Conservation (phyloP, 64 coral and sea anemone genomes). For the Montipora efflorescens region DNA sequence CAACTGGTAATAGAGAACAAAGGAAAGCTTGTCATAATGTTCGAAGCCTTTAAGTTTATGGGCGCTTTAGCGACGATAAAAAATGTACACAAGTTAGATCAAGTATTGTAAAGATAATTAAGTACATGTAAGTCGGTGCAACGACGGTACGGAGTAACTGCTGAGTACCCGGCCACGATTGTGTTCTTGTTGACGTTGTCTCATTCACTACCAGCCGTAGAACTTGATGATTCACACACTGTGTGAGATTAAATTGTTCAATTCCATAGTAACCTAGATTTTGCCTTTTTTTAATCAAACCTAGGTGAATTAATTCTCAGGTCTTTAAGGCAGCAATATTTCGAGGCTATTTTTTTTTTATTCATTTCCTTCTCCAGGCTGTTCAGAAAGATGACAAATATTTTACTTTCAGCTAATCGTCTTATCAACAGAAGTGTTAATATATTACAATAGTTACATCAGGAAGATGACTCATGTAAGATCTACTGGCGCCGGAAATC, state of each 20-base stretch:
- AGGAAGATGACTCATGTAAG: background rate
- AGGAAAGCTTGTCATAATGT: no score
- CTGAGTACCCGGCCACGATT: no score
- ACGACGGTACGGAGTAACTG: no score
- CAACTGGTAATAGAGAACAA: no score
- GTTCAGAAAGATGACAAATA: background rate
- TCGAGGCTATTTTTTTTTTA: background rate
- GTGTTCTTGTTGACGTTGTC: no score
- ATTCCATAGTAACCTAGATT: background rate
- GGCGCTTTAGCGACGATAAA: no score
- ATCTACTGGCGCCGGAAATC: constrained; percentile 26
- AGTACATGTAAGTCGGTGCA: no score
- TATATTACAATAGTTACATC: background rate
- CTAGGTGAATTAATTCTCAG: background rate
- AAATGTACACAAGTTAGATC: no score
- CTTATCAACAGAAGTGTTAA: background rate
- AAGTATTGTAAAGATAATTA: no score
- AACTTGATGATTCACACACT: background rate
- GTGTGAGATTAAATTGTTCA: background rate
- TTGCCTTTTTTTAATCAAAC: no score
- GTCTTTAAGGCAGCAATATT: background rate
- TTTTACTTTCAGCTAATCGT: background rate
- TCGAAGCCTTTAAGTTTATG: no score
- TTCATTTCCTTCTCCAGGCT: background rate
- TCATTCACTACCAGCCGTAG: no score